These are phyloP conservation scores for Ectemnius continuus DNA, from an alignment of 2,888 invertebrate genomes.

Conservation along the genomic window DNA sequence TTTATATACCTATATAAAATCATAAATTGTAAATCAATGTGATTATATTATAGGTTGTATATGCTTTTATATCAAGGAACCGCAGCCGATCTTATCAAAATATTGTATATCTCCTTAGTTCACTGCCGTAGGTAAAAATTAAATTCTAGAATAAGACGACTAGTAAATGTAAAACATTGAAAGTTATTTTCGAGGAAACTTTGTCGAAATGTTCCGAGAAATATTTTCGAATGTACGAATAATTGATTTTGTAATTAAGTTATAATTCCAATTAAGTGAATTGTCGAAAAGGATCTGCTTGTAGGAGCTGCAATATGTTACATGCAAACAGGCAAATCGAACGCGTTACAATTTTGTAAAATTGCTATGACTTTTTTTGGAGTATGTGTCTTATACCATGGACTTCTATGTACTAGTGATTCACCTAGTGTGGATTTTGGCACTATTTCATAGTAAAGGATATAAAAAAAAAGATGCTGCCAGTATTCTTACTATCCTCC, in stretches of 20 bases:
- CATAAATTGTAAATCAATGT: slow-evolving; percentile 41
- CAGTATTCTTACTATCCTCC: too few relatives aligned
- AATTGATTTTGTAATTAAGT: slow-evolving; percentile 4
- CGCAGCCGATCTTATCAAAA: too few relatives aligned
- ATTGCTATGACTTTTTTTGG: not conserved
- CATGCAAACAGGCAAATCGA: too few relatives aligned
- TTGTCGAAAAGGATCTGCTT: too few relatives aligned
- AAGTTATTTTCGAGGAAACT: not conserved
- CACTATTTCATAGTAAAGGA: slow-evolving; percentile 47
- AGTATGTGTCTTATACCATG: slow-evolving; percentile 31
- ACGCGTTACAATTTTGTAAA: not conserved
- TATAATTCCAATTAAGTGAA: not conserved
- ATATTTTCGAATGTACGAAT: not conserved
- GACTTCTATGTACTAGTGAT: slow-evolving; percentile 20
- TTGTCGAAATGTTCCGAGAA: not conserved
- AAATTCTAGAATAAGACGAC: slow-evolving; percentile 8
- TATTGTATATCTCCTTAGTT: slow-evolving; percentile 6
- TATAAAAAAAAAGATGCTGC: slow-evolving; percentile 20
- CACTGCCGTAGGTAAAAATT: slow-evolving; percentile 32
- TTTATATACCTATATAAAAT: slow-evolving; percentile 14
- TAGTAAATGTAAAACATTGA: slow-evolving; percentile 6
- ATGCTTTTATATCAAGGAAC: slow-evolving; percentile 28
- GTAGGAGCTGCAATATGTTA: too few relatives aligned
- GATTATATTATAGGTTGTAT: slow-evolving; percentile 13
- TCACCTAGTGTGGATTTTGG: slow-evolving; percentile 33